A percentile compares a stretch with the other conserved stretches of the same genome.
These are phyloP conservation scores for Climacteris rufus DNA, from an alignment of 2,113 vertebrate species.

Conservation along the genomic window DNA sequence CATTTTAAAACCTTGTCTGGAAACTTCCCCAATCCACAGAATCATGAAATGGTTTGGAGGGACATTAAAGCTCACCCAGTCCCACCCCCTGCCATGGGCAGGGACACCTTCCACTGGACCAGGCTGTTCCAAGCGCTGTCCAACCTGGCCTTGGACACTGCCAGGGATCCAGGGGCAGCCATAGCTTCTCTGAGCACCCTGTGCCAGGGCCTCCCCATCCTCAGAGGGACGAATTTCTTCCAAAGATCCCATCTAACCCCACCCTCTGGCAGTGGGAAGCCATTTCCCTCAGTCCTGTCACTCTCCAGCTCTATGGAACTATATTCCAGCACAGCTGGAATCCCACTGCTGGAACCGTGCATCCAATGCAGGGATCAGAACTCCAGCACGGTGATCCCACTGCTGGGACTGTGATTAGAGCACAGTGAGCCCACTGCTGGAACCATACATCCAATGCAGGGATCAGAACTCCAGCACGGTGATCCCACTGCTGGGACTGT, in stretches of 20 bases:
- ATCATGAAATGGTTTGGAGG: neutral
- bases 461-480: too few relatives aligned
- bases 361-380: neutral
- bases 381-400: neutral
- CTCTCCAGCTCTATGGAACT: neutral
- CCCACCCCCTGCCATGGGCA: neutral
- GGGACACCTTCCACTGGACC: rapidly evolving
- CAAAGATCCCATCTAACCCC: neutral
- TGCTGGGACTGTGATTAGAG: neutral
- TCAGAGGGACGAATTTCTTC: neutral
- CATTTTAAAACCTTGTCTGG: neutral
- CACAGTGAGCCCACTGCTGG: neutral
- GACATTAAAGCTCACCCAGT: rapidly evolving
- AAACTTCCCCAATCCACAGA: neutral
- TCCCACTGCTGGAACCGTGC: neutral
- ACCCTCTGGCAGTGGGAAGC: neutral
- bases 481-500: neutral
- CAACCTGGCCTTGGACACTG: neutral
- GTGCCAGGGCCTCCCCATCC: neutral
- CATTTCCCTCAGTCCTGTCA: neutral
- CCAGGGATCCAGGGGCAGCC: neutral
- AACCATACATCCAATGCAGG: too few relatives aligned
- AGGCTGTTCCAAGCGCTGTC: neutral
- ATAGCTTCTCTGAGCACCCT: neutral
- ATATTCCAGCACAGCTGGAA: rapidly evolving